These are phyloP conservation scores for Cettia cetti DNA, from an alignment of 2,113 vertebrate genomes.

Conservation along the genomic window DNA sequence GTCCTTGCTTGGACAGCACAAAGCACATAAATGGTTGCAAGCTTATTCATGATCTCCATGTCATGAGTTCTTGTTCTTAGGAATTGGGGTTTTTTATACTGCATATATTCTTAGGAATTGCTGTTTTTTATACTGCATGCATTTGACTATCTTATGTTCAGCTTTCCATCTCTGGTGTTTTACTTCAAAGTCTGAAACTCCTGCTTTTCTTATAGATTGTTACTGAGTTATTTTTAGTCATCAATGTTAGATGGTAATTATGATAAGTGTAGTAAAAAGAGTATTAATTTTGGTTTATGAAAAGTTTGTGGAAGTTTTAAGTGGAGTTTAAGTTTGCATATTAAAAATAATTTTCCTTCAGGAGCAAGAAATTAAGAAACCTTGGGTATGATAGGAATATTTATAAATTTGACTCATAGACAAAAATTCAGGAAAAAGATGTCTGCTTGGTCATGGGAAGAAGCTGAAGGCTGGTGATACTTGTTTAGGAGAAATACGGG, in stretches of 20 bases:
- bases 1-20: background rate
- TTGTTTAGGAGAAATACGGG: background rate
- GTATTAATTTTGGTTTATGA: background rate
- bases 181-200: background rate
- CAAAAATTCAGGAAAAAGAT: background rate
- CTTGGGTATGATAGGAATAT: background rate
- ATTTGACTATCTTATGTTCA: background rate
- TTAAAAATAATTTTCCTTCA: background rate
- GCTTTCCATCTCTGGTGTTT: background rate
- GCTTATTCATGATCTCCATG: background rate
- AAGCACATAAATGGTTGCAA: background rate
- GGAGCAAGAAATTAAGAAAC: background rate
- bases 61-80: background rate
- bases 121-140: background rate
- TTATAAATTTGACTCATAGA: background rate
- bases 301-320: background rate
- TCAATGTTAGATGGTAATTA: background rate
- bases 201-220: background rate
- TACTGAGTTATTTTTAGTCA: background rate
- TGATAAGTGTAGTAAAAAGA: background rate
- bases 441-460: background rate
- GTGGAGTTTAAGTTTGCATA: background rate
- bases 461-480: background rate
- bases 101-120: background rate
- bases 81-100: accelerated